Evolutionary conservation across 2,113 vertebrate genomes (phyloP).

Genomic region (Antigone vipio): DNA sequence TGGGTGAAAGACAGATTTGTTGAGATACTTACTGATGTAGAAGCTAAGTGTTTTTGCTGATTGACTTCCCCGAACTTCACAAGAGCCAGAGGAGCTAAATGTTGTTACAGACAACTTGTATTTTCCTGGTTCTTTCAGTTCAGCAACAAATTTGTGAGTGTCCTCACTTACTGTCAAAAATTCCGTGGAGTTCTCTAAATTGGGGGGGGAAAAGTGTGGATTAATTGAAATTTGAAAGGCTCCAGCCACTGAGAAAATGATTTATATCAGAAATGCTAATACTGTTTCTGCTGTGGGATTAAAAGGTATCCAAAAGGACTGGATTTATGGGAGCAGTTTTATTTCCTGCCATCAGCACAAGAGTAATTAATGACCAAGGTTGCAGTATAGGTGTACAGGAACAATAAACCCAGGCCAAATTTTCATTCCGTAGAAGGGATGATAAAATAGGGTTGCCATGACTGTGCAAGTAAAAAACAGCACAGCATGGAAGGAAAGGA

Average conservation of each 20-base stretch:
- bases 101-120: slow-evolving; percentile 85
- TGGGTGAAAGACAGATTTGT: not conserved
- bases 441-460: not conserved
- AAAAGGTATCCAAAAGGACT: not conserved
- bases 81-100: slow-evolving; percentile 87
- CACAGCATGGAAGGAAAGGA: not conserved
- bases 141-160: slow-evolving; percentile 86
- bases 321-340: not conserved
- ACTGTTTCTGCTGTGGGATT: not conserved
- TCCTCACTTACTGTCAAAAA: slow-evolving; percentile 86
- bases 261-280: not conserved
- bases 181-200: slow-evolving; percentile 84
- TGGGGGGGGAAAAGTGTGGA: not conserved
- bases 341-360: not conserved
- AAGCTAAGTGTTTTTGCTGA: slow-evolving; percentile 83
- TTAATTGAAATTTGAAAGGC: slow-evolving; percentile 6
- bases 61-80: slow-evolving; percentile 85
- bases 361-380: not conserved
- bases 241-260: not conserved
- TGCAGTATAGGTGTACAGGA: not conserved
- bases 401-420: not conserved
- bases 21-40: slow-evolving; percentile 87
- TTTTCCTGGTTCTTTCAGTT: slow-evolving; percentile 87
- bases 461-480: not conserved
- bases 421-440: not conserved